phyloP scores from a whole-genome alignment of 2,113 vertebrate species.

The Cololabis saira region DNA sequence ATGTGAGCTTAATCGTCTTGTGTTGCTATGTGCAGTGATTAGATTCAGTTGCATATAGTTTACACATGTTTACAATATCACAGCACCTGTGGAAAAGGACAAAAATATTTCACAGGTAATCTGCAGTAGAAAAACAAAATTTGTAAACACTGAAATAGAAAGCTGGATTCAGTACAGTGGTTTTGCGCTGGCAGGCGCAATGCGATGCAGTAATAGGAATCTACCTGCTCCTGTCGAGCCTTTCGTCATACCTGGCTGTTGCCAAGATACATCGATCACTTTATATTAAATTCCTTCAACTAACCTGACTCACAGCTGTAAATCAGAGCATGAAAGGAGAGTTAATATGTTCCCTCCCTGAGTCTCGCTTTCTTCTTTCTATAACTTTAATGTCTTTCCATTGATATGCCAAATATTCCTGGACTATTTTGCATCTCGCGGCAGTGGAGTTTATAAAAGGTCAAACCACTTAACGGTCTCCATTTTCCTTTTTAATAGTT shows the following conservation, averaged over 20 bases:
- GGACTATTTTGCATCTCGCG: constrained; percentile 23
- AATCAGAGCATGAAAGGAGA: constrained; percentile 76
- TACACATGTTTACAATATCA: too few relatives aligned
- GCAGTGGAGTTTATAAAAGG: constrained; percentile 25
- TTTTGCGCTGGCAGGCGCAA: background rate
- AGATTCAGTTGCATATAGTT: too few relatives aligned
- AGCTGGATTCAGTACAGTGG: background rate
- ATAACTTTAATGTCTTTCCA: constrained; percentile 41
- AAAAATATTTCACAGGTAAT: too few relatives aligned
- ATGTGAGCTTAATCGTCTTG: too few relatives aligned
- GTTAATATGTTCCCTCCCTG: constrained; percentile 38
- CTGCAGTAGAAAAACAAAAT: too few relatives aligned
- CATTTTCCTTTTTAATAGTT: constrained; percentile 39
- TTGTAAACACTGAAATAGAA: too few relatives aligned
- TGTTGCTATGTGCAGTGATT: too few relatives aligned
- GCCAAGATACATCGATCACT: constrained; percentile 78
- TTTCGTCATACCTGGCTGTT: constrained; percentile 61
- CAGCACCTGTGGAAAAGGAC: too few relatives aligned
- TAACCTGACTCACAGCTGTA: constrained; percentile 72
- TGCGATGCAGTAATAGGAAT: constrained; percentile 26
- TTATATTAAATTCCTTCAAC: constrained; percentile 79
- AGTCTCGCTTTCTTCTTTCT: constrained; percentile 31
- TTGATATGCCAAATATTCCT: constrained; percentile 38
- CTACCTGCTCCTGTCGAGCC: constrained; percentile 63
- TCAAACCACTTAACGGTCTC: constrained; percentile 53